Percentiles rank a stretch among this genome's conserved stretches.
Conservation (phyloP, 2,113 vertebrate genomes). For the Amia ocellicauda region DNA sequence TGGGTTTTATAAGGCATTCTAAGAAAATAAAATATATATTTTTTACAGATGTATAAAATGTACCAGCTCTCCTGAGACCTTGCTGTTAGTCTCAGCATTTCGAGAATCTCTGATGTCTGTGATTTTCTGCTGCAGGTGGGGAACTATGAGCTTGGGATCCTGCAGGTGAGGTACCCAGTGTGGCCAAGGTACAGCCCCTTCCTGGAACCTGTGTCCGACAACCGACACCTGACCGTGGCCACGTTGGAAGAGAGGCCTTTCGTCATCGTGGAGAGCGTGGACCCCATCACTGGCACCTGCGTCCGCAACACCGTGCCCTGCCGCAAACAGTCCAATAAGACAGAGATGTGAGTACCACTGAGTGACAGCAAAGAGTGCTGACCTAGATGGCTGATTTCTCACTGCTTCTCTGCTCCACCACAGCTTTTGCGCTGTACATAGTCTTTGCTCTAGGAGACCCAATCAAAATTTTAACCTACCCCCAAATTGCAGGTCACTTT, state of each 20-base stretch:
- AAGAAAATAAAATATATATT: too few species aligned
- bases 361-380: too few species aligned
- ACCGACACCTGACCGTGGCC: slow-evolving; percentile 89
- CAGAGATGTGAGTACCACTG: slow-evolving; percentile 68
- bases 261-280: slow-evolving; percentile 92
- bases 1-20: too few species aligned
- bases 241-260: slow-evolving; percentile 95
- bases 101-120: not conserved
- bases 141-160: slow-evolving; percentile 82
- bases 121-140: slow-evolving; percentile 73
- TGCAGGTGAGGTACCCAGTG: slow-evolving; percentile 93
- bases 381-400: too few species aligned
- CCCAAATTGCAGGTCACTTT: too few species aligned
- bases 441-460: too few species aligned
- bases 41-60: too few species aligned
- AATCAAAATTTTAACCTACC: too few species aligned
- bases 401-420: too few species aligned
- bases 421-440: too few species aligned
- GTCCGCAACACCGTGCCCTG: slow-evolving; percentile 96
- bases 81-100: too few species aligned
- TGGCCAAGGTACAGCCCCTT: slow-evolving; percentile 92
- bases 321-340: slow-evolving; percentile 89
- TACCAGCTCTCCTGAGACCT: too few species aligned
- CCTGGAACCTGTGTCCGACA: slow-evolving; percentile 85
- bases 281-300: slow-evolving; percentile 83